phyloP scores from a whole-genome alignment of 2,113 vertebrate species.

The Hypocryptadius cinnamomeus region DNA sequence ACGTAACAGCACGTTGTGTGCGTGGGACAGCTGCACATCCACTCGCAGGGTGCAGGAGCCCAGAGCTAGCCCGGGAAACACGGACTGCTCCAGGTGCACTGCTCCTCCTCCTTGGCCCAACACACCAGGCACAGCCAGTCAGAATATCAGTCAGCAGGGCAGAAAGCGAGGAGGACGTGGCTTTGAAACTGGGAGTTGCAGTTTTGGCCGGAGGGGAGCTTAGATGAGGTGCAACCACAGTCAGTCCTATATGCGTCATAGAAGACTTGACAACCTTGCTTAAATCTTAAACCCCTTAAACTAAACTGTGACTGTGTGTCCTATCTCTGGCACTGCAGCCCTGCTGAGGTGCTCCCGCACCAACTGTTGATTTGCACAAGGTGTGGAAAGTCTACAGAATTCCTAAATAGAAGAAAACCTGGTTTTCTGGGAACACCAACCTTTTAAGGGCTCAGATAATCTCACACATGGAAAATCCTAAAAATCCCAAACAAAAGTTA shows the following conservation, averaged over 20 bases:
- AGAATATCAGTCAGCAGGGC: not conserved
- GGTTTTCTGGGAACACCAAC: not conserved
- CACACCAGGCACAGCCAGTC: not conserved
- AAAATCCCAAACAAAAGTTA: not conserved
- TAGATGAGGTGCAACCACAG: not conserved
- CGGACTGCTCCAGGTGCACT: not conserved
- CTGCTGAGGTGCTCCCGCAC: not conserved
- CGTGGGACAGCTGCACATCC: not conserved
- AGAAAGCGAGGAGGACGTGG: not conserved
- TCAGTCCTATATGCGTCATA: not conserved
- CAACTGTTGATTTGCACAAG: not conserved
- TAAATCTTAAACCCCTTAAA: not conserved
- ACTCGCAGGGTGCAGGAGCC: rapidly evolving
- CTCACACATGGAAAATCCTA: not conserved
- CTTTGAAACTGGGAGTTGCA: not conserved
- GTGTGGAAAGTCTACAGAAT: not conserved
- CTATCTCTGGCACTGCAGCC: not conserved
- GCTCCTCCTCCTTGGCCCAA: not conserved
- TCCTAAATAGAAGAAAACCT: not conserved
- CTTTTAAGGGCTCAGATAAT: not conserved
- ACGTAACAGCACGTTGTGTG: rapidly evolving
- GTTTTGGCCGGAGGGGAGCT: not conserved
- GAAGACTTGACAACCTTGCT: not conserved
- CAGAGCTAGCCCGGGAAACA: not conserved
- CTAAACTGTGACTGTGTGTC: not conserved